These are phyloP conservation scores for Agrotis clavis DNA, from an alignment of 2,888 invertebrate species.

Conservation along the genomic window DNA sequence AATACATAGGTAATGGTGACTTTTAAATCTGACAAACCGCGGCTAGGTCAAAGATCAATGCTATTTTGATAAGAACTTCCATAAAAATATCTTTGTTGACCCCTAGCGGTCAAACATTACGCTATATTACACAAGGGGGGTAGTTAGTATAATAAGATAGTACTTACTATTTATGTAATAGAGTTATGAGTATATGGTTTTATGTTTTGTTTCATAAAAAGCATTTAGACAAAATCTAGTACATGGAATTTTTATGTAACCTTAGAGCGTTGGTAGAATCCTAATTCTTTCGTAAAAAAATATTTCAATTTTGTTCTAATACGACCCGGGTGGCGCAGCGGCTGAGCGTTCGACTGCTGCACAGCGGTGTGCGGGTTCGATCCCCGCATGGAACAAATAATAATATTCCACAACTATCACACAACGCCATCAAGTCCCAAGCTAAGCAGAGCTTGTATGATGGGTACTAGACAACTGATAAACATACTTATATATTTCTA, in stretches of 20 bases:
- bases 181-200: not conserved
- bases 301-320: not conserved
- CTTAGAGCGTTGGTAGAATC: not conserved
- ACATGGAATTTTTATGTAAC: not conserved
- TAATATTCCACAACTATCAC: too few relatives aligned
- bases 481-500: too few relatives aligned
- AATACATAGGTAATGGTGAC: not conserved
- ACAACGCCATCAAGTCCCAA: too few relatives aligned
- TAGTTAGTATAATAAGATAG: slow-evolving; percentile 8
- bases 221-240: slow-evolving; percentile 1
- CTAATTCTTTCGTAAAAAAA: too few relatives aligned
- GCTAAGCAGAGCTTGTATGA: too few relatives aligned
- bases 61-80: slow-evolving; percentile 19
- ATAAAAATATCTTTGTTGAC: slow-evolving; percentile 22
- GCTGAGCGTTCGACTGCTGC: too few relatives aligned
- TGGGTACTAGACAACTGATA: too few relatives aligned
- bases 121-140: slow-evolving; percentile 20
- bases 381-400: too few relatives aligned
- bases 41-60: slow-evolving; percentile 9
- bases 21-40: not conserved
- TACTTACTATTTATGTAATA: slow-evolving; percentile 30
- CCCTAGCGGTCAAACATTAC: slow-evolving; percentile 15
- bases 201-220: slow-evolving; percentile 16
- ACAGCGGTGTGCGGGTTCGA: too few relatives aligned
- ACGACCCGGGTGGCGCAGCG: too few relatives aligned